Conservation (phyloP, 2,888 invertebrate species). For the Amphipoea lucens region DNA sequence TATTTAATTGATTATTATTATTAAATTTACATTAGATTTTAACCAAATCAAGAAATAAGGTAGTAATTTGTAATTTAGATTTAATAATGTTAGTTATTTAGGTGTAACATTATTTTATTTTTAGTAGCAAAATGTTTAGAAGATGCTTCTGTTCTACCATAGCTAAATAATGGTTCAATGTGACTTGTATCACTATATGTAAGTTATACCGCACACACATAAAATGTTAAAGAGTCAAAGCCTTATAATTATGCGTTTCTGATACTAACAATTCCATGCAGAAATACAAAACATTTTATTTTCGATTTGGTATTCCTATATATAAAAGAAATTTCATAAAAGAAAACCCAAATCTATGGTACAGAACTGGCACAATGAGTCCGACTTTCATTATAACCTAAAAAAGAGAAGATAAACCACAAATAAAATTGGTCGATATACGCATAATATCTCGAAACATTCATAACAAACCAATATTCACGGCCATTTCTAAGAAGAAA, state of each 20-base stretch:
- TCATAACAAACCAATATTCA: neutral
- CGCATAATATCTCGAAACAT: conserved; percentile 11
- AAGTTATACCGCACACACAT: neutral
- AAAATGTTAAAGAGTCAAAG: neutral
- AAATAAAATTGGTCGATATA: neutral
- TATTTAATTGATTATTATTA: neutral
- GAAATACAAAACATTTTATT: neutral
- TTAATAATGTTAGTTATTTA: neutral
- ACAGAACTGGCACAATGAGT: conserved; percentile 34
- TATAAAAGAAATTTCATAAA: neutral
- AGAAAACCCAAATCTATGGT: conserved; percentile 10
- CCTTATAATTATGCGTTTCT: neutral
- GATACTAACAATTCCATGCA: neutral
- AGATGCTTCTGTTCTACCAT: neutral
- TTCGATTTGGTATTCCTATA: neutral
- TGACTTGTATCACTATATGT: neutral
- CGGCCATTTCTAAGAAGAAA: conserved; percentile 26
- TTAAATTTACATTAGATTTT: neutral
- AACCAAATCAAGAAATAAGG: neutral
- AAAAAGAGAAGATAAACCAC: conserved; percentile 20
- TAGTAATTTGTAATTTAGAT: neutral
- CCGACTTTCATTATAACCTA: conserved; percentile 59
- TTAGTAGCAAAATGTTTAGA: neutral
- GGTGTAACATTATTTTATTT: neutral
- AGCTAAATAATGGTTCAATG: neutral